phyloP scores from a whole-genome alignment of 2,888 invertebrate genomes.

The Fragum whitleyi region DNA sequence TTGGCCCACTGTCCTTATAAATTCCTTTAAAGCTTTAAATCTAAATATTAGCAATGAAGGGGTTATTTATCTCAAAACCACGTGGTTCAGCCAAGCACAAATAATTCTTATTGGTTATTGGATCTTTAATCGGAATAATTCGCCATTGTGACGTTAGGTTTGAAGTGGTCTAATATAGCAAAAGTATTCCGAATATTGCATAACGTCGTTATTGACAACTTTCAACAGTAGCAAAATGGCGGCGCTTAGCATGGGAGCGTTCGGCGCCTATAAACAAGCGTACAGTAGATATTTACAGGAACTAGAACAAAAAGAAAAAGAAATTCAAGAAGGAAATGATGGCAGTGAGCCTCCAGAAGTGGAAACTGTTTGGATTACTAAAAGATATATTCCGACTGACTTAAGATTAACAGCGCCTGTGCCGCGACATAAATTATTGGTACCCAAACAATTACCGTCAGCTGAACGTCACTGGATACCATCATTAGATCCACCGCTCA shows the following conservation, averaged over 20 bases:
- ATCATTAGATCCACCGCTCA: slow-evolving; percentile 69
- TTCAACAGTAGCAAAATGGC: slow-evolving; percentile 73
- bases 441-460: slow-evolving; percentile 68
- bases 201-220: slow-evolving; percentile 64
- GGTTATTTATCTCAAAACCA: background rate
- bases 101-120: background rate
- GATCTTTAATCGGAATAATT: slow-evolving; percentile 30
- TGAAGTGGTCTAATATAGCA: background rate
- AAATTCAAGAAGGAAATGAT: slow-evolving; percentile 36
- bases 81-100: slow-evolving; percentile 7
- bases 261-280: slow-evolving; percentile 77
- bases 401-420: slow-evolving; percentile 80
- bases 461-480: slow-evolving; percentile 75
- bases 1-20: no score
- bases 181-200: slow-evolving; percentile 44
- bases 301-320: slow-evolving; percentile 65
- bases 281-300: slow-evolving; percentile 74
- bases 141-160: slow-evolving; percentile 5
- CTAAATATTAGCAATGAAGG: no score
- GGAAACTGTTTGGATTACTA: slow-evolving; percentile 82
- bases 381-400: slow-evolving; percentile 81
- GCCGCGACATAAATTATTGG: slow-evolving; percentile 78
- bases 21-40: no score
- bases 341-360: slow-evolving; percentile 44
- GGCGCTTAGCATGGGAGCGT: slow-evolving; percentile 76